Conservation (phyloP, 2,888 invertebrate species). For the Aporophyla lueneburgensis region DNA sequence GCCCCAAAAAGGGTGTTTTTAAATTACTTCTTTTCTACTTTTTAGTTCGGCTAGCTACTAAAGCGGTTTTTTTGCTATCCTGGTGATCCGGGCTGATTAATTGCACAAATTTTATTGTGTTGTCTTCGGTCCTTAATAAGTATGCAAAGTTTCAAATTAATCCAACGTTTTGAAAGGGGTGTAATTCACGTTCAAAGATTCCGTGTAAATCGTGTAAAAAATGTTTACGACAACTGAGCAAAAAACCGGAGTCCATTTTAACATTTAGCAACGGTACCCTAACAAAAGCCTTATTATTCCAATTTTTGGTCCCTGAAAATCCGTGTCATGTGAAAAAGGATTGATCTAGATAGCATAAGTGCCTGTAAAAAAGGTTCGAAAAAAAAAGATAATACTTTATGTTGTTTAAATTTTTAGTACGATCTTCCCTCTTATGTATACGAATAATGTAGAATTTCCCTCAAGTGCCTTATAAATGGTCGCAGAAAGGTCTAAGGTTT, state of each 20-base stretch:
- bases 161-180: too few species aligned
- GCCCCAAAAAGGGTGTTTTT: too few species aligned
- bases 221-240: background rate
- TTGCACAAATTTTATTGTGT: too few species aligned
- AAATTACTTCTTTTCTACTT: too few species aligned
- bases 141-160: too few species aligned
- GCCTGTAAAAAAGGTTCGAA: conserved; percentile 32
- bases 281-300: background rate
- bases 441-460: conserved; percentile 51
- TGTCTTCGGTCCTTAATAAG: too few species aligned
- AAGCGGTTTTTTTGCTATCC: too few species aligned
- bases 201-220: background rate
- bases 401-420: conserved; percentile 34
- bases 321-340: conserved; percentile 1
- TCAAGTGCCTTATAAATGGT: conserved; percentile 57
- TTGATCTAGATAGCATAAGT: conserved; percentile 30
- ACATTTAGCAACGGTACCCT: background rate
- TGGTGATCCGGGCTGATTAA: too few species aligned
- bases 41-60: too few species aligned
- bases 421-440: conserved; percentile 47
- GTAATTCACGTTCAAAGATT: too few species aligned
- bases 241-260: background rate
- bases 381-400: conserved; percentile 38
- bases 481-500: conserved; percentile 48
- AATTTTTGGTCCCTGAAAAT: background rate